Conservation (phyloP, 2,888 invertebrate species). For the Xestoiulus laeticollis region DNA sequence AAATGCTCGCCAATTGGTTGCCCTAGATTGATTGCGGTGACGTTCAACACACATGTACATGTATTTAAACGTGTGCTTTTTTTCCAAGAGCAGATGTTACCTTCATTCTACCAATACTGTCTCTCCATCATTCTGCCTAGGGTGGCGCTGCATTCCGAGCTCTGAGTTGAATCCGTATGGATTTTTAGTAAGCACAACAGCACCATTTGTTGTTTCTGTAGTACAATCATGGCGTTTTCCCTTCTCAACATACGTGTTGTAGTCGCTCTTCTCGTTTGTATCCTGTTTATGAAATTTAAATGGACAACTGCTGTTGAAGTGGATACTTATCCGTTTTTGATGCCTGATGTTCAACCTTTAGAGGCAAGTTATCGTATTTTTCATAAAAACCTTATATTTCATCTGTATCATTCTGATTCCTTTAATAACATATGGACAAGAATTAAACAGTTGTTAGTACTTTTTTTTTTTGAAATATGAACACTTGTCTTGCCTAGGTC, state of each 20-base stretch:
- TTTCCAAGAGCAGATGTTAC: not conserved
- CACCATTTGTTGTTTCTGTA: not conserved
- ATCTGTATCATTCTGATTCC: not conserved
- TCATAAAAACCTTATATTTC: not conserved
- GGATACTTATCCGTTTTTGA: constrained; percentile 36
- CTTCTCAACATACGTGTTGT: not conserved
- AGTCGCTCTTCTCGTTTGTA: not conserved
- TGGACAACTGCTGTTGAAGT: not conserved
- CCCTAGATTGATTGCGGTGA: not conserved
- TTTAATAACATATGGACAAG: not conserved
- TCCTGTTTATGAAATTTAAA: not conserved
- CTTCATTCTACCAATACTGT: not conserved
- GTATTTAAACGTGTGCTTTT: not conserved
- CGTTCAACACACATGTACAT: not conserved
- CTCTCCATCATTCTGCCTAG: not conserved
- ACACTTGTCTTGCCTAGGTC: too few relatives aligned
- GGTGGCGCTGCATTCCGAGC: not conserved
- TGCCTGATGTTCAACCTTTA: constrained; percentile 44
- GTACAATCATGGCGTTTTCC: constrained; percentile 15
- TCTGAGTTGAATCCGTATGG: not conserved
- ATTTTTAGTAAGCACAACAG: not conserved
- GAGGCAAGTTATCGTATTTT: constrained; percentile 45
- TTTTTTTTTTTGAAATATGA: too few relatives aligned
- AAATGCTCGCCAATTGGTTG: not conserved
- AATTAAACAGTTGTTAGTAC: not conserved